Evolutionary conservation across 2,797 vertebrate species (phyloP).

Genomic region (Macrochelys suwanniensis): DNA sequence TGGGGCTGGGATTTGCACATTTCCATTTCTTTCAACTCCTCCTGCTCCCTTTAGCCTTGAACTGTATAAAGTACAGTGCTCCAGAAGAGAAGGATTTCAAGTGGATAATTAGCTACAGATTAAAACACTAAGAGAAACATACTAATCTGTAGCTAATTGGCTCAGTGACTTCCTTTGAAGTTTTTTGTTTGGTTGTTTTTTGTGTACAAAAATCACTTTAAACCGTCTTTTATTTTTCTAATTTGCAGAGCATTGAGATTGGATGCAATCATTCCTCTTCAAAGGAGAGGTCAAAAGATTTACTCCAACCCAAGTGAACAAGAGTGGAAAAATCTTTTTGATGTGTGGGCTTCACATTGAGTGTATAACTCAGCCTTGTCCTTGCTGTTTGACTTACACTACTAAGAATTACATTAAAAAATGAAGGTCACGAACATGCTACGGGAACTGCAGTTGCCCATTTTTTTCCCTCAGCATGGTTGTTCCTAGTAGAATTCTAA

Average conservation of each 20-base stretch:
- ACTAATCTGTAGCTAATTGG: neutral
- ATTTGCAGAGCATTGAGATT: neutral
- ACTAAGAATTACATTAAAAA: neutral
- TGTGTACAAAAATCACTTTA: neutral
- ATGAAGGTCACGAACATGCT: neutral
- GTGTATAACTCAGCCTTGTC: neutral
- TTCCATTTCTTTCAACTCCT: neutral
- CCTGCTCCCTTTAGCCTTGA: neutral
- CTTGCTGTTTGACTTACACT: neutral
- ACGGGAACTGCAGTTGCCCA: neutral
- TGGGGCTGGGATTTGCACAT: neutral
- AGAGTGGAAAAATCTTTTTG: neutral
- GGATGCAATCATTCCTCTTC: neutral
- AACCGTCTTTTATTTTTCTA: conserved; percentile 3
- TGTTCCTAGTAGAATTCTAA: neutral
- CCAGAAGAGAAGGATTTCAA: neutral
- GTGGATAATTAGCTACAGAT: neutral
- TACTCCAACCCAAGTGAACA: neutral
- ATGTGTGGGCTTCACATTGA: neutral
- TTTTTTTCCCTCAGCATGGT: neutral
- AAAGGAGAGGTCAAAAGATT: neutral
- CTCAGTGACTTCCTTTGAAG: neutral
- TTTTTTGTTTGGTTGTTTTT: neutral
- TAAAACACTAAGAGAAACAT: neutral
- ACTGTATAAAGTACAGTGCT: neutral